Evolutionary conservation across 1,140 invertebrate species (phyloP), one percentile per base, ranked within the genome.

Genomic region (Ips typographus): DNA sequence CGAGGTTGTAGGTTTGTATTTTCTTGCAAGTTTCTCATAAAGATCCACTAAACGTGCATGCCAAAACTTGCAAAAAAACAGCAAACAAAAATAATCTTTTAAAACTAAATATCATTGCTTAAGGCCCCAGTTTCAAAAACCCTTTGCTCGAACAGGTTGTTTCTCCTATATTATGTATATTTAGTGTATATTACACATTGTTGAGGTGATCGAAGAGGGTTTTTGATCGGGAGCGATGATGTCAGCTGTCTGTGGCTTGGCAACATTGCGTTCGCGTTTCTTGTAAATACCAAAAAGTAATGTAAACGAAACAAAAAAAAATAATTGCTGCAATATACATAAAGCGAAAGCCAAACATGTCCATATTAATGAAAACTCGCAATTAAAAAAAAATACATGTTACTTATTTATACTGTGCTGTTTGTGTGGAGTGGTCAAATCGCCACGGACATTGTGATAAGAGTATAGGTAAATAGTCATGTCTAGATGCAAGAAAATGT

Each of bases 321-420:
- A 60, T 63, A 57, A 69, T 40, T 68, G 76, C 76, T 77, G 76
- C 76, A 77, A 77, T 76, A 77, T 67, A 70, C 75, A 66, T 68
- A 41, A 22, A 62, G 40, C 37, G 57, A 43, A 75, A 76, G 74
- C 77, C 74, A 78, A 79, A 78, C 74, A 76, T 74, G 76, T 78
- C 76, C 75, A 74, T 76, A 76, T 75, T 68, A 74, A 59, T 72
- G 72, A 73, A 77, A 75, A 79, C 77, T 76, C 72, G 75, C 77
- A 78, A 79, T 75, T 77, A 77, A 65, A 70, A 73, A 74, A 65
- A 72, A 75, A 75, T 78, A 77, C 74, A 79, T 79, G 77, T 79
- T 79, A 79, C 76, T 78, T 79, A 79, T 79, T 79, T 79, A 79
- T 79, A 79, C 76, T 79, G 78, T 78, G 78, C 78, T 78, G 77